phyloP scores from a whole-genome alignment of 2,888 invertebrate species.

The Monoplex corrugatus region DNA sequence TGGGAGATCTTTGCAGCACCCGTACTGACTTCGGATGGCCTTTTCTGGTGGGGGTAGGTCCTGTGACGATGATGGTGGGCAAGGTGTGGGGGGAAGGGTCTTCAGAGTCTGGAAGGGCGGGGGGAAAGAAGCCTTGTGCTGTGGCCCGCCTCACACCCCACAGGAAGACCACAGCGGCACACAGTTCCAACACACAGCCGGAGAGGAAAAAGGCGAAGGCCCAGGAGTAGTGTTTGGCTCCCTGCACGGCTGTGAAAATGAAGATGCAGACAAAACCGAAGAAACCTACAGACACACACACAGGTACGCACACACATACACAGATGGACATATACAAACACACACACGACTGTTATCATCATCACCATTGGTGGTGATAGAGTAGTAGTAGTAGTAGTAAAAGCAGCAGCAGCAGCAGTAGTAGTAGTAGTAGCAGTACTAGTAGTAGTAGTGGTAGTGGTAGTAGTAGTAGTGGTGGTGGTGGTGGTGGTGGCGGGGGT shows the following conservation, averaged over 20 bases:
- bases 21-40: not conserved
- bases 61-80: slow-evolving; percentile 18
- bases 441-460: too few relatives aligned
- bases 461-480: too few relatives aligned
- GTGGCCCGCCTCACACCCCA: not conserved
- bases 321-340: too few relatives aligned
- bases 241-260: slow-evolving; percentile 20
- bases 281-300: not conserved
- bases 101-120: not conserved
- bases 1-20: not conserved
- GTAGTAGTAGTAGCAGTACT: too few relatives aligned
- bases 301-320: too few relatives aligned
- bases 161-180: slow-evolving; percentile 11
- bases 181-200: slow-evolving; percentile 12
- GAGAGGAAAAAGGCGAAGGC: slow-evolving; percentile 15
- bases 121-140: not conserved
- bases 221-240: slow-evolving; percentile 23
- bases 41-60: slow-evolving; percentile 3
- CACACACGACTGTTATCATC: too few relatives aligned
- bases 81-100: not conserved
- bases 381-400: too few relatives aligned
- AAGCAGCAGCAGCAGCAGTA: too few relatives aligned
- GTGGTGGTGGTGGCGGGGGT: too few relatives aligned
- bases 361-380: too few relatives aligned
- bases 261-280: slow-evolving; percentile 10